Conservation (phyloP, 2,888 invertebrate genomes). For the Sepiola atlantica region DNA sequence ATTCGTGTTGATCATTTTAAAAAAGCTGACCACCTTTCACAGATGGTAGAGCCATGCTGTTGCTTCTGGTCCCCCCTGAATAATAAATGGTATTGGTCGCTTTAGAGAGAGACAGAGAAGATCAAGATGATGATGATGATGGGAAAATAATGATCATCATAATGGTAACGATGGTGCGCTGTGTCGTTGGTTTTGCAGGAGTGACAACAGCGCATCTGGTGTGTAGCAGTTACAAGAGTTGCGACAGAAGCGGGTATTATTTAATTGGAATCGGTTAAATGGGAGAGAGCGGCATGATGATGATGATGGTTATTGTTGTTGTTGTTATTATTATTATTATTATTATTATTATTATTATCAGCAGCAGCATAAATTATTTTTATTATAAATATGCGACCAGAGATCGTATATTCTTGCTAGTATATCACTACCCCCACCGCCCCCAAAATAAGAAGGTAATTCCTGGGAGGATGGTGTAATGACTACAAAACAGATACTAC, state of each 20-base stretch:
- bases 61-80: conserved; percentile 33
- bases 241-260: conserved; percentile 48
- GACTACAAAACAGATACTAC: too few species aligned
- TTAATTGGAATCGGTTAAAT: background rate
- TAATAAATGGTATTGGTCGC: conserved; percentile 43
- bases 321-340: too few species aligned
- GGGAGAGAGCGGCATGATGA: too few species aligned
- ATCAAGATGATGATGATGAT: conserved; percentile 50
- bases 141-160: background rate
- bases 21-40: background rate
- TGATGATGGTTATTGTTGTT: too few species aligned
- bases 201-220: conserved; percentile 52
- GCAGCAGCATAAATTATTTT: too few species aligned
- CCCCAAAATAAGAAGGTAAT: too few species aligned
- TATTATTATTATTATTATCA: too few species aligned
- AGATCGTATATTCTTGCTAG: too few species aligned
- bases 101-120: conserved; percentile 48
- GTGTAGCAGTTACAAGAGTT: conserved; percentile 38
- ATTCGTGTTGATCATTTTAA: background rate
- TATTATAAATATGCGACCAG: too few species aligned
- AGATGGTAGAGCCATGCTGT: background rate
- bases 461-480: too few species aligned
- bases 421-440: too few species aligned
- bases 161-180: background rate
- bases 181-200: conserved; percentile 44